Evolutionary conservation across 1,140 invertebrate species (phyloP), one percentile per base, ranked within the genome.

Genomic region (Ostrea edulis): DNA sequence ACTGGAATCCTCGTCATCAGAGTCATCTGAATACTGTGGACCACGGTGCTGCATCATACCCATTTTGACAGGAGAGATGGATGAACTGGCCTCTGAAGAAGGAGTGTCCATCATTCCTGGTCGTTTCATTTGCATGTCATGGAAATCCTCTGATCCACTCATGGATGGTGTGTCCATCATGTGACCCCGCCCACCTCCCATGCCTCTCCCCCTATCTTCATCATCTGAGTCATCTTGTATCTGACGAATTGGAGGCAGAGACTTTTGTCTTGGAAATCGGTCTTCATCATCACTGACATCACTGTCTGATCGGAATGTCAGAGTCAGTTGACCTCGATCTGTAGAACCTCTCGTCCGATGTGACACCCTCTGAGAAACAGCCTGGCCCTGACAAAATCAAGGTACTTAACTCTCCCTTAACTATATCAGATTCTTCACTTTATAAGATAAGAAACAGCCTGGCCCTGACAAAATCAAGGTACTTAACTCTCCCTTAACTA

Each of bases 71-170:
- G 82, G 85, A 55, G 85, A 77, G 35, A 84, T 62, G n/a, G 82
- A 68, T 22, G 86, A 89, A 83, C 82, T 83, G 3, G 71, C 86
- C 20, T 83, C 91, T 8, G 91, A 90, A 20, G 87, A 88, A 22
- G 91, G 90, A 65, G 91, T 90, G 22, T 92, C 90, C 65, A 90
- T 87, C 82, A 92, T 84, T n/a, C 91, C 89, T 25, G 35, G 22
- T 12, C 82, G 83, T n/a, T 22, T 53, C 25, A 54, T 86, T 54
- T 90, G 90, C 35, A 89, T 62, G 14, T 89, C 88, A n/a, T 82
- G 65, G 25, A 65, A 88, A 85, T 90, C 90, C 81, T 92, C 90
- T n/a, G 91, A 92, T 5, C 88, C 91, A 87, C 88, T 89, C 14
- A 89, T 85, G 22, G 88, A 89, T 55, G 86, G 83, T 51, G 88